Evolutionary conservation across 2,113 vertebrate species (phyloP).

Genomic region (Chionodraco myersi): DNA sequence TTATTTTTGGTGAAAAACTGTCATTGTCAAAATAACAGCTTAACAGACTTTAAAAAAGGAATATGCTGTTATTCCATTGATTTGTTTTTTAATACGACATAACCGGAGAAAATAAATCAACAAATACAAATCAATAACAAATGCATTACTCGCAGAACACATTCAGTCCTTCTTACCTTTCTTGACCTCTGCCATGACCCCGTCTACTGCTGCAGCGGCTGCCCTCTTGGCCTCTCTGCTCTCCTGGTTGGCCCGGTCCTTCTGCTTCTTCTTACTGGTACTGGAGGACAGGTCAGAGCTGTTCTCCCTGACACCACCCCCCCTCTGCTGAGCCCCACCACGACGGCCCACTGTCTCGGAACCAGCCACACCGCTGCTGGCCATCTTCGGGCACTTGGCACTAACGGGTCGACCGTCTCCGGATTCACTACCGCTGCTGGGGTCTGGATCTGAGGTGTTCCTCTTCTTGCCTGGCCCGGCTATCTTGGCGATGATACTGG

Average conservation of each 20-base stretch:
- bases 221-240: constrained; percentile 91
- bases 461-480: constrained; percentile 98
- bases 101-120: not conserved
- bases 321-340: constrained; percentile 71
- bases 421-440: constrained; percentile 89
- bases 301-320: constrained; percentile 86
- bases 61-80: no score
- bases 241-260: constrained; percentile 95
- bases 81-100: no score
- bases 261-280: constrained; percentile 95
- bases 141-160: not conserved
- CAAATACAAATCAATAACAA: not conserved
- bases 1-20: no score
- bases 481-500: constrained; percentile 98
- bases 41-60: no score
- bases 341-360: constrained; percentile 62
- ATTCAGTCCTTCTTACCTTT: constrained; percentile 80
- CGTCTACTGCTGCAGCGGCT: constrained; percentile 47
- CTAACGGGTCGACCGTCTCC: constrained; percentile 90
- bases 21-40: no score
- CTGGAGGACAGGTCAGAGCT: constrained; percentile 86
- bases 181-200: constrained; percentile 66
- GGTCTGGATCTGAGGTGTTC: constrained; percentile 97
- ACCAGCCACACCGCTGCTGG: constrained; percentile 73
- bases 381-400: constrained; percentile 94